Percentiles rank a stretch among this genome's conserved stretches.
Conservation (phyloP, 2,113 vertebrate genomes). For the Misgurnus anguillicaudatus region DNA sequence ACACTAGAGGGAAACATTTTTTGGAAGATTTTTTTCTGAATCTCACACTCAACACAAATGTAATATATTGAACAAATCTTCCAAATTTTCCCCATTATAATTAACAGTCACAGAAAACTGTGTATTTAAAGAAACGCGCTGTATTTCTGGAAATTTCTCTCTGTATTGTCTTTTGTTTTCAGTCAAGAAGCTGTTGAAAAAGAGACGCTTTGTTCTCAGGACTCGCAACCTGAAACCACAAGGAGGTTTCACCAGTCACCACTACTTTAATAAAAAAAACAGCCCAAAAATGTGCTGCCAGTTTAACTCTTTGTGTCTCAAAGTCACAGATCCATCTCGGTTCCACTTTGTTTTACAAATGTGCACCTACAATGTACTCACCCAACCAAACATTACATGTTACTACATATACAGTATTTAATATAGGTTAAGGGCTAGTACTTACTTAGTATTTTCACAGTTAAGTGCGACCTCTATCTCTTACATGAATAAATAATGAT, state of each 20-base stretch:
- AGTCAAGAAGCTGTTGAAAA: slow-evolving; percentile 29
- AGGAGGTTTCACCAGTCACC: slow-evolving; percentile 28
- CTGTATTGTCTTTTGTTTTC: slow-evolving; percentile 48
- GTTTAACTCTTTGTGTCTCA: neutral
- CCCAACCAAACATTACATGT: too few species aligned
- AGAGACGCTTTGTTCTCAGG: slow-evolving; percentile 47
- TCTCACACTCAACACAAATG: neutral
- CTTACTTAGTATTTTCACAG: too few species aligned
- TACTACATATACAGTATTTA: too few species aligned
- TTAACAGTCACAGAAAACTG: neutral
- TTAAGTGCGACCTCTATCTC: too few species aligned
- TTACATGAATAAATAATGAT: too few species aligned
- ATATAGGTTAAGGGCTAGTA: too few species aligned
- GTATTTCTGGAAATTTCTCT: slow-evolving; percentile 22
- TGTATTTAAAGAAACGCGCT: neutral
- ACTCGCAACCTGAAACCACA: slow-evolving; percentile 46
- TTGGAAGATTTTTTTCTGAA: neutral
- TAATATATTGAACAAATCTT: neutral
- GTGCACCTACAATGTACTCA: neutral
- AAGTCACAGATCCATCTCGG: neutral
- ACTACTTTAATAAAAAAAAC: neutral
- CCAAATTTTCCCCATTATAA: neutral
- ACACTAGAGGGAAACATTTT: neutral
- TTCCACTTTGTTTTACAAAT: neutral
- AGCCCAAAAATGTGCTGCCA: neutral